These are phyloP conservation scores for Ptychadena robeensis DNA, from an alignment of 2,797 vertebrate genomes.

Conservation along the genomic window DNA sequence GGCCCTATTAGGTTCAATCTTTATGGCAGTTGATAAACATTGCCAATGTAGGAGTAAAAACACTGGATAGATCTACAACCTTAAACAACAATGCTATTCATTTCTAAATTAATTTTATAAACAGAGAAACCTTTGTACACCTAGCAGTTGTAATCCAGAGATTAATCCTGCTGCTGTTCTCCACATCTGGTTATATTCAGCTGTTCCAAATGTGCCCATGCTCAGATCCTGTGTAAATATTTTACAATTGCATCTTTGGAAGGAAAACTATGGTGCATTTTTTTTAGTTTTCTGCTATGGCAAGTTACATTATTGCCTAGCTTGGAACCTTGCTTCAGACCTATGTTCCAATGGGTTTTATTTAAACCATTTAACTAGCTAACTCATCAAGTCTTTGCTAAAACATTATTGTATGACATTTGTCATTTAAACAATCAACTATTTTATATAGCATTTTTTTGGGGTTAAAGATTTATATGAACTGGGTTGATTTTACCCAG, in stretches of 20 bases:
- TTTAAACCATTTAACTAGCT: not conserved
- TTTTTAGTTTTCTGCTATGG: conserved; percentile 13
- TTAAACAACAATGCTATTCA: not conserved
- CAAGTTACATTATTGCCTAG: not conserved
- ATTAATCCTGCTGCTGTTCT: conserved; percentile 57
- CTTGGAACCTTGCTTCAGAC: not conserved
- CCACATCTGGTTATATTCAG: conserved; percentile 58
- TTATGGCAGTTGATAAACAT: too few relatives aligned
- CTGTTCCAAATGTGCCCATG: conserved; percentile 36
- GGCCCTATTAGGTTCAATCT: too few relatives aligned
- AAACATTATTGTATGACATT: not conserved
- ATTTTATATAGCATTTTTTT: not conserved
- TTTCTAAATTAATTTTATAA: conserved; percentile 34
- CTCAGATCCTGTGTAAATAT: conserved; percentile 37
- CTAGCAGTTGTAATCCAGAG: conserved; percentile 45
- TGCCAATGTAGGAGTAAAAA: not conserved
- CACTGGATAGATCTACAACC: not conserved
- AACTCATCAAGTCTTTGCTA: not conserved
- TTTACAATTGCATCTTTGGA: conserved; percentile 43
- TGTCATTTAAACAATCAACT: not conserved
- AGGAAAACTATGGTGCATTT: not conserved
- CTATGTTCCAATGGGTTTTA: not conserved
- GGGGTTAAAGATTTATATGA: not conserved
- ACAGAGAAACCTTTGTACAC: conserved; percentile 55
- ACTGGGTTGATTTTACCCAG: too few relatives aligned